A percentile compares a stretch with the other conserved stretches of the same genome.
These are phyloP conservation scores for Azemiops feae DNA, from an alignment of 2,113 vertebrate species.

Conservation along the genomic window DNA sequence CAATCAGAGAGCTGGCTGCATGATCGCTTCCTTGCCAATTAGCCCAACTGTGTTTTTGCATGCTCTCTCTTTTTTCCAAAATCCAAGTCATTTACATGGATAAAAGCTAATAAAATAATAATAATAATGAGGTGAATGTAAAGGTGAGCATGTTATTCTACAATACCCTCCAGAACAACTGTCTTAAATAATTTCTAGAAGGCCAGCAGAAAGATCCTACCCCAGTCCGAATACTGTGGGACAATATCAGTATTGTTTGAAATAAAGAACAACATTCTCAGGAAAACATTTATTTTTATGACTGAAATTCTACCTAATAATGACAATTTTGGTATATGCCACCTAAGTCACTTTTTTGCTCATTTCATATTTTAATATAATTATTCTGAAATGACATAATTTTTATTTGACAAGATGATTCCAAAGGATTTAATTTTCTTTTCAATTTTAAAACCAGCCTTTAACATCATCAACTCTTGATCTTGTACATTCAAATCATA, in stretches of 20 bases:
- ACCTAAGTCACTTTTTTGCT: too few relatives aligned
- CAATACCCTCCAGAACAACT: background rate
- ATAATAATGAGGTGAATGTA: background rate
- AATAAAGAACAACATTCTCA: background rate
- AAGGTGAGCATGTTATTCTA: background rate
- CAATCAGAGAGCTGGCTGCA: background rate
- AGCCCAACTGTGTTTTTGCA: background rate
- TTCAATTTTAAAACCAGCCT: background rate
- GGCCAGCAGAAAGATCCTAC: background rate
- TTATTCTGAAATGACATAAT: background rate
- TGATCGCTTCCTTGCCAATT: background rate
- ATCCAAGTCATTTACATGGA: background rate
- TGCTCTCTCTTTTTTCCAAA: background rate
- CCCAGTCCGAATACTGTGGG: background rate
- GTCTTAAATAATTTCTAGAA: background rate
- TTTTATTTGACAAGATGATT: background rate
- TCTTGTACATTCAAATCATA: background rate
- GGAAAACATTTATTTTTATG: background rate
- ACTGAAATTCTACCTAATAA: background rate
- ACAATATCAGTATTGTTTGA: background rate
- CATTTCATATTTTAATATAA: too few relatives aligned
- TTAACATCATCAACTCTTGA: background rate
- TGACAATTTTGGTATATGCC: background rate
- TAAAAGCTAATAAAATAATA: background rate
- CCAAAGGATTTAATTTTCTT: background rate